Evolutionary conservation across 2,797 vertebrate genomes (phyloP).

Genomic region (Pseudochirops corinnae): DNA sequence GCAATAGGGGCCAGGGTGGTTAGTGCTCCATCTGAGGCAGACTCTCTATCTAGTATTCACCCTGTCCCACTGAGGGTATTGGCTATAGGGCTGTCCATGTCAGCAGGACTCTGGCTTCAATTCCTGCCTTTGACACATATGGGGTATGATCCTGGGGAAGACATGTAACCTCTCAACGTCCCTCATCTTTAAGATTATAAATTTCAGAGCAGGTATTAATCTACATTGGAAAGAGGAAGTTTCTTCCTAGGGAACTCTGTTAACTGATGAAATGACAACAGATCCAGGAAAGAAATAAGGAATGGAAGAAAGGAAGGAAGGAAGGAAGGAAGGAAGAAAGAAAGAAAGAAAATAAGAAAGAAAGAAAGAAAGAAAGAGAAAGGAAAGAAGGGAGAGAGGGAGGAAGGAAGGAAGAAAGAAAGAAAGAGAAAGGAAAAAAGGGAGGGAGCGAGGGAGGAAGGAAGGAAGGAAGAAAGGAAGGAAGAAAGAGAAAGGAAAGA

Average conservation of each 20-base stretch:
- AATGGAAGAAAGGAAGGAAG: no score
- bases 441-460: accelerated
- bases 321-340: no score
- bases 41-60: background rate
- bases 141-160: background rate
- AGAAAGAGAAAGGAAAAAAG: no score
- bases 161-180: background rate
- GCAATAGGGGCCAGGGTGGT: background rate
- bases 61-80: background rate
- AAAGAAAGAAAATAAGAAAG: no score
- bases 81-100: background rate
- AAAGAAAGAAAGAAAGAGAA: background rate
- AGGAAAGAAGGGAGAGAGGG: no score
- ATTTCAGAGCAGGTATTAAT: background rate
- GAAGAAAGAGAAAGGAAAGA: no score
- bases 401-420: no score
- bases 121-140: background rate
- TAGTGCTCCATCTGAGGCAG: background rate
- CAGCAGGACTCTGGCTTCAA: background rate
- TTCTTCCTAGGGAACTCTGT: no score
- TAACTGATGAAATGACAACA: no score
- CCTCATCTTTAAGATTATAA: background rate
- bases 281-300: no score
- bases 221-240: background rate
- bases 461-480: no score